These are phyloP conservation scores for Thumatha senex DNA, from an alignment of 2,888 invertebrate species.

Conservation along the genomic window DNA sequence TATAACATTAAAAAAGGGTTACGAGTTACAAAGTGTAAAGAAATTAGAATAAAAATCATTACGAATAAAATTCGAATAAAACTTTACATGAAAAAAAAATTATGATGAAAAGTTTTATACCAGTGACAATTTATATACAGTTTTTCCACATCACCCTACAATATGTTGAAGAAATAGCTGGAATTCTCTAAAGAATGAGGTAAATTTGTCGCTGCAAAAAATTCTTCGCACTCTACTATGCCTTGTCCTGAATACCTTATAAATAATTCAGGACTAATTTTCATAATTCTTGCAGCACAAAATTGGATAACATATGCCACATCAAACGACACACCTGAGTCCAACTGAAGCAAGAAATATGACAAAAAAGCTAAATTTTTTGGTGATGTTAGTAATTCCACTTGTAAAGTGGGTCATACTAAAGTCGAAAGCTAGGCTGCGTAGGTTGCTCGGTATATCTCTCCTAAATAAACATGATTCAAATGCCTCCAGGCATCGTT, in stretches of 20 bases:
- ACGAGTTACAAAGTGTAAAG: too few species aligned
- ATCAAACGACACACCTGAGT: constrained; percentile 24
- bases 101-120: too few species aligned
- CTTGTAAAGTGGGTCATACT: constrained; percentile 35
- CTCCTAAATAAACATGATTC: constrained; percentile 45
- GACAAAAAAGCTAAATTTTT: constrained; percentile 21
- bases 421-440: constrained; percentile 25
- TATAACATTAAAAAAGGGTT: too few species aligned
- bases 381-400: constrained; percentile 28
- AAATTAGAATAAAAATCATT: too few species aligned
- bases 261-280: constrained; percentile 18
- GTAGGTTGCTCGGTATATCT: constrained; percentile 20
- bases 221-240: too few species aligned
- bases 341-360: constrained; percentile 17
- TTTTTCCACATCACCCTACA: too few species aligned
- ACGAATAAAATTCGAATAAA: too few species aligned
- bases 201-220: not conserved
- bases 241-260: constrained; percentile 2
- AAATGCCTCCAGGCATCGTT: constrained; percentile 33
- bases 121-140: too few species aligned
- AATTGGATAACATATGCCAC: constrained; percentile 18
- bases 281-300: constrained; percentile 22
- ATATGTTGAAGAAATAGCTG: too few species aligned
- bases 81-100: too few species aligned
- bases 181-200: not conserved